Base-by-base conservation (phyloP, 2,113 vertebrate species). In the Desmodus rotundus region DNA sequence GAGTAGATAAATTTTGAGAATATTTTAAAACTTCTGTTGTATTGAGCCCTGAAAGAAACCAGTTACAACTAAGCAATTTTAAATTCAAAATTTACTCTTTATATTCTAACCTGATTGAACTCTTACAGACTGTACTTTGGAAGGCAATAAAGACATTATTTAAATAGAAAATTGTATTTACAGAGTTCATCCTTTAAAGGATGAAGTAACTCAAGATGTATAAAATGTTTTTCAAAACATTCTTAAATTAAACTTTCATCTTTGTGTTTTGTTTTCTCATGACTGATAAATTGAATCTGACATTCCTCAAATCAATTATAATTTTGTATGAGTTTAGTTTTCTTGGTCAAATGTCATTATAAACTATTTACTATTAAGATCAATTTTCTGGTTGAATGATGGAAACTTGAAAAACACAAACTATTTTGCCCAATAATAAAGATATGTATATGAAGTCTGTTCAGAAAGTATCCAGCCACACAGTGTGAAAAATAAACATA, bases 341-440 rank as follows among this genome's bases (percentile, higher is more conserved):
- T 85, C 52, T 93, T 94, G n/a, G 36, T 41, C 80, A 93, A 83
- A 63, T 61, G 4, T 14, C 15, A 82, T 80, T 74, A 72, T 90
- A 88, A 74, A 72, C 2, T 90, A 16, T 98, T 93, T 96, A 56
- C 6, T 65, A 36, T 96, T 89, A 50, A 85, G 31, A 97, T 58
- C 82, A 70, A 94, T 89, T 93, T 95, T 92, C 89, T 80, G 22
- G 11, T 26, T 91, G 22, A 93, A 87, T 91, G 74, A 36, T 33
- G 19, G 83, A 10, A 63, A 24, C 73, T 95, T 73, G 38, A 93
- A 94, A 94, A 95, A 61, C 26, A 82, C 17, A 87, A 15, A 41
- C 22, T 33, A 2, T 95, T 95, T 81, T 50, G 80, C 81, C 36
- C 50, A 91, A 7, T 73, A n/a, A n/a, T 90, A 93, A 56, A 81